Base-by-base conservation (phyloP, 1,140 invertebrate species). In the Hirudo medicinalis region DNA sequence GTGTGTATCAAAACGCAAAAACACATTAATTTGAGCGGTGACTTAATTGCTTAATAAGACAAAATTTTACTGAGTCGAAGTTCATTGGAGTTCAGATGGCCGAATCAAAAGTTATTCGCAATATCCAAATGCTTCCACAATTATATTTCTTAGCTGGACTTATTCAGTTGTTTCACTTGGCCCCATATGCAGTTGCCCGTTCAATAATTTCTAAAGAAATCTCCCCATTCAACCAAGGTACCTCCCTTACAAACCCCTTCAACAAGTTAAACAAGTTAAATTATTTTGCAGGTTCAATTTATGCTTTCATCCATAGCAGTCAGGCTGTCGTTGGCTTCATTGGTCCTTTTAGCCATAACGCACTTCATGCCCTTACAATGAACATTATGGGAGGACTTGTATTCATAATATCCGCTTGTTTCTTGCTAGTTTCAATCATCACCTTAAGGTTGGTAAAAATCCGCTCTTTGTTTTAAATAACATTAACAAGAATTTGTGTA, bases 261-360 rank as follows among this genome's bases (percentile, higher is more conserved):
- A 63, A 19, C 2, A 63, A 4, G 9, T 22, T 63, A 15, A n/a
- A 25, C 29, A 25, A 63, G 22, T 19, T 32, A 1, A n/a, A 29
- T 40, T 15, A n/a, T 32, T 15, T 68, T 68, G 67, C 73, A 74
- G 73, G 73, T 43, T 74, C 73, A 20, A 70, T 74, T 70, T 74
- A 74, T 49, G 73, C 73, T 13, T n/a, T 74, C 70, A n/a, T 74
- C 40, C 73, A 74, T 66, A 74, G 73, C 54, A 70, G 67, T 20
- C 73, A 71, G 66, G 55, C 70, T 13, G 22, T 74, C 19, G 53
- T 71, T 49, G 57, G 54, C 25, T 74, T 74, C 73, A 32, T 74
- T 15, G 73, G 73, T 22, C 73, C 73, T 19, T 54, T 72, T 25
- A 54, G 49, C 9, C 73, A 74, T 49, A 74, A 71, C 49, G 49